A percentile compares a stretch with the other conserved stretches of the same genome.
These are phyloP conservation scores for Onthophagus taurus DNA, from an alignment of 1,140 invertebrate genomes.

Conservation along the genomic window DNA sequence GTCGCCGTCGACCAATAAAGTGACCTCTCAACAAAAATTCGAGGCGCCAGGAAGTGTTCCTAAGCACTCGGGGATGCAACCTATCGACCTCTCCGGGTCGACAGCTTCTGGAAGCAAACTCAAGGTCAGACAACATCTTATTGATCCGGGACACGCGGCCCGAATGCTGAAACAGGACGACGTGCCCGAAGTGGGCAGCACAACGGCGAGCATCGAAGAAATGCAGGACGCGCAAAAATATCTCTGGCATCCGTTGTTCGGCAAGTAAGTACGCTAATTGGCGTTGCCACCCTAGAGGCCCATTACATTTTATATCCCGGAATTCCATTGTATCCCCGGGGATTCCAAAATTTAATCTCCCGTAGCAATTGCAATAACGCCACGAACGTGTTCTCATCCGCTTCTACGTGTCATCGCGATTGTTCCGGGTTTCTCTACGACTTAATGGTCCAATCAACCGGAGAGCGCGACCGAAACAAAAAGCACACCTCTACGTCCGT, in stretches of 20 bases:
- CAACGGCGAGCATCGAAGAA: constrained; percentile 39
- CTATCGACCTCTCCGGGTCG: constrained; percentile 31
- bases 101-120: constrained; percentile 30
- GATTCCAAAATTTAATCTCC: too few species aligned
- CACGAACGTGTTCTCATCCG: too few species aligned
- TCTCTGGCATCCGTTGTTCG: constrained; percentile 60
- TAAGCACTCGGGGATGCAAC: constrained; percentile 11
- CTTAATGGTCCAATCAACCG: too few species aligned
- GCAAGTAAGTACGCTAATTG: constrained; percentile 59
- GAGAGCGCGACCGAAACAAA: too few species aligned
- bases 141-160: constrained; percentile 31
- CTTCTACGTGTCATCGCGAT: too few species aligned
- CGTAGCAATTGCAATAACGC: too few species aligned
- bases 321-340: too few species aligned
- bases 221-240: constrained; percentile 45
- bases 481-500: too few species aligned
- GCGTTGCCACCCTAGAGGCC: too few species aligned
- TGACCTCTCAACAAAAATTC: not conserved
- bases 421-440: too few species aligned
- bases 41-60: not conserved
- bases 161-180: constrained; percentile 39
- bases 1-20: constrained; percentile 4
- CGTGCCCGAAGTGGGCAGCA: constrained; percentile 47
- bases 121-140: constrained; percentile 38
- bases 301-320: too few species aligned